Evolutionary conservation across 2,888 invertebrate species (phyloP), one percentile per base, ranked within the genome.

Genomic region (Eueremaeus valkanovi): DNA sequence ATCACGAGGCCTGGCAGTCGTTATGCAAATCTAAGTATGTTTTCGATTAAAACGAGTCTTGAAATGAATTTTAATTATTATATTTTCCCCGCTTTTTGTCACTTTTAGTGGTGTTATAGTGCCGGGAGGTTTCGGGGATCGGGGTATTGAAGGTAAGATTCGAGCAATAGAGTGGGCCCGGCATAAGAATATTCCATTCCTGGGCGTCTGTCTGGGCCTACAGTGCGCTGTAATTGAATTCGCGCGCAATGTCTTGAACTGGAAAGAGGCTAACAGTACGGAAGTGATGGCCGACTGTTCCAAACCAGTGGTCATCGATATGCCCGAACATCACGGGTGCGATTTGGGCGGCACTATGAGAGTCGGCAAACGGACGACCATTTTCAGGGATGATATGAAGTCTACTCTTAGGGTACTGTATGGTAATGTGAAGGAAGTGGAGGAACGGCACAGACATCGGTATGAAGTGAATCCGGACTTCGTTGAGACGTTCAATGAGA

Each of bases 221-320:
- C 99, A 99, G 86, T 93, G 94, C 29, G 92, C 96, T 11, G 96
- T 96, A 5, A 91, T 99, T 80, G 99, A 99, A 85, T 97, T 92
- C 83, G 90, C 95, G 0, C 80, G 96, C 73, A 94, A 95, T 83
- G 91, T 91, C 0, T 84, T 96, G 0, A 87, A 87, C 0, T 83
- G 92, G 75, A 85, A 88, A 73, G 90, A 88, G 78, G 96, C 97
- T 0, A 90, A 95, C 81, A 91, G 92, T 2, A 91, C 92, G 0
- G 99, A 98, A 85, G 89, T 93, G 49, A 87, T 90, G 80, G 88
- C 90, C 0, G 85, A 89, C 2, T 89, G 91, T 16, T 85, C 85
- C 45, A 85, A 91, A 83, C 92, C 93, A 40, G 86, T 97, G 51
- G 92, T 99, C 5, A 92, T 99, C 78, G 97, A 99, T 81, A 99